Conservation (phyloP, 2,888 invertebrate species). For the Tetragonula carbonaria region DNA sequence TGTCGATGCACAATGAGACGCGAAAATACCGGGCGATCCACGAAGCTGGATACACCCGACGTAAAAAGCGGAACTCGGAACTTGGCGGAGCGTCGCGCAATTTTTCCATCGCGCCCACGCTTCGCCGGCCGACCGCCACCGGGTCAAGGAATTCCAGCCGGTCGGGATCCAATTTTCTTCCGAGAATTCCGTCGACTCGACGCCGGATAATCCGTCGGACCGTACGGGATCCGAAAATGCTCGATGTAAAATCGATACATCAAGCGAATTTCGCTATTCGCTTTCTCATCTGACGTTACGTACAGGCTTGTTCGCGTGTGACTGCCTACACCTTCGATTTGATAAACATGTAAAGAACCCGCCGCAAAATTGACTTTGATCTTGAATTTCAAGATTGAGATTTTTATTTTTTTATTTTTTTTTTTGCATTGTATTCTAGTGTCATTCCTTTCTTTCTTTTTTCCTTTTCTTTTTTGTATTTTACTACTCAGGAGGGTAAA, state of each 20-base stretch:
- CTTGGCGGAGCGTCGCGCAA: background rate
- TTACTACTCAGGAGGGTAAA: too few relatives aligned
- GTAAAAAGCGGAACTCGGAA: background rate
- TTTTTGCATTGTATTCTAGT: too few relatives aligned
- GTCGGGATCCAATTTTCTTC: constrained; percentile 38
- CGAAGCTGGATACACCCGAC: background rate
- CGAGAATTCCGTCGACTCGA: constrained; percentile 38
- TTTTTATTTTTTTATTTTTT: too few relatives aligned
- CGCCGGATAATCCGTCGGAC: constrained; percentile 24
- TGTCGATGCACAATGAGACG: constrained; percentile 30
- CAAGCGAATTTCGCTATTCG: background rate
- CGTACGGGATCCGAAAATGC: constrained; percentile 16
- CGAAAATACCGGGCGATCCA: constrained; percentile 36
- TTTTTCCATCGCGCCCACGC: background rate
- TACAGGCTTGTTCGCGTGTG: too few relatives aligned
- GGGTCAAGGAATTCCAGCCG: constrained; percentile 35
- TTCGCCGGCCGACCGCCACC: background rate
- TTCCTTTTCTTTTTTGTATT: too few relatives aligned
- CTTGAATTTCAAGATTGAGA: too few relatives aligned
- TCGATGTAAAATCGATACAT: constrained; percentile 22
- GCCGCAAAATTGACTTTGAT: too few relatives aligned
- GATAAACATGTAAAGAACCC: too few relatives aligned
- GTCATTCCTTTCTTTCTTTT: too few relatives aligned
- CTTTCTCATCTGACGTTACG: background rate
- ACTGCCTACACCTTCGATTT: too few relatives aligned